Evolutionary conservation across 2,113 vertebrate genomes (phyloP).

Genomic region (Anguilla japonica): DNA sequence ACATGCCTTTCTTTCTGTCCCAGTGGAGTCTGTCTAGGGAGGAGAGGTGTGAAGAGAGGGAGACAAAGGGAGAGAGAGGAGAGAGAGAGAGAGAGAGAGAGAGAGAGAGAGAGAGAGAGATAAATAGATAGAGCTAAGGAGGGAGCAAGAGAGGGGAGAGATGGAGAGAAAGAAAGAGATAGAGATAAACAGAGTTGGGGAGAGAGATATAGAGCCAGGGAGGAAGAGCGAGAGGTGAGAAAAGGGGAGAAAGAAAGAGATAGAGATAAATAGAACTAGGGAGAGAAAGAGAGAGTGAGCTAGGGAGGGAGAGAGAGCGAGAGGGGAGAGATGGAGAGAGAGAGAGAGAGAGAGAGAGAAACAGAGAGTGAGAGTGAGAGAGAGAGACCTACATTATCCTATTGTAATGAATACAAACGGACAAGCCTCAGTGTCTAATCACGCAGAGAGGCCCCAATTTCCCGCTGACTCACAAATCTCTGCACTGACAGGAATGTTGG

Average conservation of each 20-base stretch:
- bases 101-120: background rate
- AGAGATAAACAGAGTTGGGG: slow-evolving; percentile 40
- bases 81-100: background rate
- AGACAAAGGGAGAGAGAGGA: background rate
- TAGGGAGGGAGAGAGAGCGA: background rate
- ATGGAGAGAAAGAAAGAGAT: background rate
- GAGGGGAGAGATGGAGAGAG: background rate
- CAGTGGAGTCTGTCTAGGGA: too few relatives aligned
- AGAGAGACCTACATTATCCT: slow-evolving; percentile 43
- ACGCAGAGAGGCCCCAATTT: slow-evolving; percentile 62
- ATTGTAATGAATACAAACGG: slow-evolving; percentile 58
- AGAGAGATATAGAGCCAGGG: too few relatives aligned
- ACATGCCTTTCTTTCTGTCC: background rate
- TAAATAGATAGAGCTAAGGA: background rate
- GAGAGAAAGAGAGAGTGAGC: background rate
- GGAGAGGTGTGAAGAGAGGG: background rate
- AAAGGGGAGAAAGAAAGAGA: background rate
- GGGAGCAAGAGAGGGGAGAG: background rate
- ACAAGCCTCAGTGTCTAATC: slow-evolving; percentile 61
- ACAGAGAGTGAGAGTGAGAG: background rate
- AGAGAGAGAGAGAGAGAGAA: background rate
- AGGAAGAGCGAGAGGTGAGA: background rate
- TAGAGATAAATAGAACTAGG: background rate
- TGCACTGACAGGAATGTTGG: slow-evolving; percentile 64
- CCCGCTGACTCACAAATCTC: slow-evolving; percentile 61